These are phyloP conservation scores for Echinometra lucunter DNA, from an alignment of 53 echinoderm and acorn worm species.

Conservation along the genomic window DNA sequence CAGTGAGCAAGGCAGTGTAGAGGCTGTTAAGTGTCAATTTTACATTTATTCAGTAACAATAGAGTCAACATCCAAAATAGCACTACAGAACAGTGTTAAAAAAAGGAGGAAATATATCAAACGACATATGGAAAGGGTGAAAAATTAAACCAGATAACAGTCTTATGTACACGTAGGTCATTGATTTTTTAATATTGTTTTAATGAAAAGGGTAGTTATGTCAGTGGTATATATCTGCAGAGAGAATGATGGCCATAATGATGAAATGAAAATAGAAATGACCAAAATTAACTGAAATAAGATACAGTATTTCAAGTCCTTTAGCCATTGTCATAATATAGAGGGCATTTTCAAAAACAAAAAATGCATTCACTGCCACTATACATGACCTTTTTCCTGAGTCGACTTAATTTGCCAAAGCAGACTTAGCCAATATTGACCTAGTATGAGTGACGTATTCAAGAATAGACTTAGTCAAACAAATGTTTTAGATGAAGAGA, in stretches of 20 bases:
- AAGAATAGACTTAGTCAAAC: neutral
- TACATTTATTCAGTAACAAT: neutral
- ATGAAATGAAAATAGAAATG: neutral
- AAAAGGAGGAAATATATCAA: no score
- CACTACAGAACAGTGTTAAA: neutral
- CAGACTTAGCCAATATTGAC: conserved; percentile 4
- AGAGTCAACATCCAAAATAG: neutral
- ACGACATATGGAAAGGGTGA: no score
- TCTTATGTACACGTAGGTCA: no score
- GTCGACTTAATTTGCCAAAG: neutral
- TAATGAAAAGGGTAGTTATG: no score
- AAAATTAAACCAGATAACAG: no score
- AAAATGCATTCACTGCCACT: no score
- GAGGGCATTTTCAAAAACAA: no score
- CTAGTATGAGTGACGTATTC: neutral
- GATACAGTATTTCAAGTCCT: neutral
- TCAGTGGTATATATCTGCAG: no score
- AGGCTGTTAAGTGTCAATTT: neutral
- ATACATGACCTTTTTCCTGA: no score
- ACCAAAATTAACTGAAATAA: neutral
- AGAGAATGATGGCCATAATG: no score
- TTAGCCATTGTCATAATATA: neutral
- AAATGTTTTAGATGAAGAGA: neutral
- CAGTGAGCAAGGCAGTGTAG: neutral
- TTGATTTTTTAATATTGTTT: no score